Conservation (phyloP, 2,113 vertebrate species). For the Alligator mississippiensis region DNA sequence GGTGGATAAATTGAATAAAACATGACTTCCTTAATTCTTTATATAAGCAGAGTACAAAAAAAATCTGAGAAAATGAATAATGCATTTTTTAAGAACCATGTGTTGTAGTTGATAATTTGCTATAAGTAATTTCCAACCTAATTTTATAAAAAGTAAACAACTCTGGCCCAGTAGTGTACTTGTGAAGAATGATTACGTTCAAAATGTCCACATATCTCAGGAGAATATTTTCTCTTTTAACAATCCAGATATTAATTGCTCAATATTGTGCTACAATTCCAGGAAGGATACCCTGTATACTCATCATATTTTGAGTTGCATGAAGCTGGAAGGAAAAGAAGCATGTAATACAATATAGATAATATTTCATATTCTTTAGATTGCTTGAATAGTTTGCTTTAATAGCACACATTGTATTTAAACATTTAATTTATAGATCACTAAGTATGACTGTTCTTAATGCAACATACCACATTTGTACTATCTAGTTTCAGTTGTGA, state of each 20-base stretch:
- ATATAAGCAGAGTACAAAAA: neutral
- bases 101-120: neutral
- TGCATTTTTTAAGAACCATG: neutral
- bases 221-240: slow-evolving; percentile 1
- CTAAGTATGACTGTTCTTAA: neutral
- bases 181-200: slow-evolving; percentile 20
- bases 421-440: neutral
- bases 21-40: neutral
- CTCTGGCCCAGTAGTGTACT: neutral
- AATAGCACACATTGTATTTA: neutral
- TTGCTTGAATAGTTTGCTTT: slow-evolving; percentile 23
- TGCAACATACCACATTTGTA: slow-evolving; percentile 4
- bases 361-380: slow-evolving; percentile 25
- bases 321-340: slow-evolving; percentile 3
- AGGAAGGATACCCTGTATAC: neutral
- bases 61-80: neutral
- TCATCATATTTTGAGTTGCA: slow-evolving; percentile 4
- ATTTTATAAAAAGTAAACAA: neutral
- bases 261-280: neutral
- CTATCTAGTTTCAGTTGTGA: slow-evolving; percentile 1
- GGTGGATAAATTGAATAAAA: slow-evolving; percentile 11
- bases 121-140: neutral
- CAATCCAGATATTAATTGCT: slow-evolving; percentile 18
- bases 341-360: neutral
- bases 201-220: slow-evolving; percentile 2